Evolutionary conservation across 2,113 vertebrate genomes (phyloP), one percentile per base, ranked within the genome.

Genomic region (Myrmophylax atrothorax): DNA sequence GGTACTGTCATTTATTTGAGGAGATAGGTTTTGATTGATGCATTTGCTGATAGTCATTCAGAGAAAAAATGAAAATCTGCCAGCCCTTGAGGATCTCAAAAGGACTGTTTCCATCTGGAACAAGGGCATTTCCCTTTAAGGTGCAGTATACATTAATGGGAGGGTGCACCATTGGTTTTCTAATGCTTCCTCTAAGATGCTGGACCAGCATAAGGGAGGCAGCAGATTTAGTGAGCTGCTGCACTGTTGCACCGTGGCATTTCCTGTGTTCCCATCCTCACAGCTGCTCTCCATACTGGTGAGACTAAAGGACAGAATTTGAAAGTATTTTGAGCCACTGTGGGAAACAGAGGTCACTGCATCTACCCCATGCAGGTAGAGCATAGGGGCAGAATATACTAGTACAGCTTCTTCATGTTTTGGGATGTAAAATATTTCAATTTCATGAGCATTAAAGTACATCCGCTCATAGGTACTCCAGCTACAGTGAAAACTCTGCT

Each of bases 401-500:
- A 7, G 8, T 37, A 25, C 28, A 33, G 28, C 7, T 35, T 17
- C 17, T 37, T 73, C 25, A 35, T 58, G 14, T 84, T 14, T n/a
- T 67, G 50, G 23, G 14, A 8, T 49, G n/a, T 74, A 73, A 81
- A 70, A n/a, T 81, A 44, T 23, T 78, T 87, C 81, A 38, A 37
- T 88, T 92, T 81, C 74, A 63, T 64, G 55, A 81, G 62, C 76
- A 44, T 72, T 85, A 17, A 89, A 80, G 18, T 89, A 83, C 37
- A 29, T 68, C 7, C 2, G 86, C 46, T 58, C 87, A 67, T 40
- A 69, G 79, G 12, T 69, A 63, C 63, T 96, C 19, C 33, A 95
- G 59, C 69, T 52, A 17, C 83, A 85, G 66, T 68, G 88, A 94
- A 91, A 95, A 52, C 76, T 37, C 35, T 89, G 60, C 94, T 80